These are phyloP conservation scores for Platycnemis pennipes DNA, from an alignment of 2,888 invertebrate genomes.

Conservation along the genomic window DNA sequence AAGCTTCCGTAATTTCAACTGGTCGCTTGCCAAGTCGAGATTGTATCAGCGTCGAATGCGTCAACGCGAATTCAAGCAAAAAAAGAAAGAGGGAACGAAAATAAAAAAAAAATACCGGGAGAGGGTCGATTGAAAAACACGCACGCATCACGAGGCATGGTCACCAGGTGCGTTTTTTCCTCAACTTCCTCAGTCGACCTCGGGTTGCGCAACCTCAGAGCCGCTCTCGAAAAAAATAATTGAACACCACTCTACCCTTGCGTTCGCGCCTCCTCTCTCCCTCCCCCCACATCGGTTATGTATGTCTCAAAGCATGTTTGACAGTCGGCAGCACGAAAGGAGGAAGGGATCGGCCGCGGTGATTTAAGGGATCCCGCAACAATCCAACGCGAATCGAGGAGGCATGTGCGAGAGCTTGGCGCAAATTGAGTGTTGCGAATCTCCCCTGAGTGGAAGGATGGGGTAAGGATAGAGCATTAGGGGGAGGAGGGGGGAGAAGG, in stretches of 20 bases:
- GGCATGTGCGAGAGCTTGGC: too few relatives aligned
- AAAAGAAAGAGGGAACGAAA: not conserved
- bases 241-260: not conserved
- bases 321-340: not conserved
- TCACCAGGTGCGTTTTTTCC: slow-evolving; percentile 26
- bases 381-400: too few relatives aligned
- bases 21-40: slow-evolving; percentile 19
- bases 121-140: slow-evolving; percentile 23
- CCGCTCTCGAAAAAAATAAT: not conserved
- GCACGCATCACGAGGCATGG: slow-evolving; percentile 13
- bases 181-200: not conserved
- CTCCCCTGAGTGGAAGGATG: not conserved
- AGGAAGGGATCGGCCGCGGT: not conserved
- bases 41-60: slow-evolving; percentile 32
- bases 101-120: not conserved
- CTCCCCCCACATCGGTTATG: not conserved
- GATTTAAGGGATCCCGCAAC: too few relatives aligned
- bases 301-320: not conserved
- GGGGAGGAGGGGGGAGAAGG: not conserved
- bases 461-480: not conserved
- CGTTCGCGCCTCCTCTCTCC: too few relatives aligned
- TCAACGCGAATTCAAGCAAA: slow-evolving; percentile 36
- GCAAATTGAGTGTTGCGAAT: too few relatives aligned
- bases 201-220: not conserved
- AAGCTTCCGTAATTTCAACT: slow-evolving; percentile 32